Evolutionary conservation across 2,888 invertebrate genomes (phyloP).

Genomic region (Drosophila mimetica): DNA sequence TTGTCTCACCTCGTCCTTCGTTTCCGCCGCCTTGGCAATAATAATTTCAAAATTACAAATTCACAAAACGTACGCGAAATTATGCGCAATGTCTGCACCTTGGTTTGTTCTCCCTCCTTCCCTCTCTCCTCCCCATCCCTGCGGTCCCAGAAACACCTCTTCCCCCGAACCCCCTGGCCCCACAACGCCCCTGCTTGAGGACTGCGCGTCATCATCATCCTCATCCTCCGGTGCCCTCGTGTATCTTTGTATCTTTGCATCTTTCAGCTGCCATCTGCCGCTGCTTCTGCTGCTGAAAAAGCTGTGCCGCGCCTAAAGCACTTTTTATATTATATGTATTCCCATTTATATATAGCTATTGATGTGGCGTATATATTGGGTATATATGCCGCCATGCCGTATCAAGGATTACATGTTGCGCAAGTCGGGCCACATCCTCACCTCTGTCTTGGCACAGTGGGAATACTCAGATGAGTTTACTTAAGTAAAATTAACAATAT

Average conservation of each 20-base stretch:
- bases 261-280: constrained; percentile 75
- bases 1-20: constrained; percentile 39
- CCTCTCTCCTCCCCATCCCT: too few relatives aligned
- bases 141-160: constrained; percentile 2
- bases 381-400: constrained; percentile 52
- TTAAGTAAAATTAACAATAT: not conserved
- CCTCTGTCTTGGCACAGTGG: constrained; percentile 50
- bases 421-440: constrained; percentile 41
- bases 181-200: constrained; percentile 25
- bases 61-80: constrained; percentile 82
- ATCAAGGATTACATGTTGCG: constrained; percentile 61
- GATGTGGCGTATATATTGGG: constrained; percentile 29
- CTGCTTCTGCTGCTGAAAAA: constrained; percentile 51
- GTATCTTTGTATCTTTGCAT: constrained; percentile 50
- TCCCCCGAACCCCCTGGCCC: constrained; percentile 4
- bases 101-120: constrained; percentile 25
- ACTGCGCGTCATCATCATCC: constrained; percentile 32
- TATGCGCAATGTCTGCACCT: constrained; percentile 75
- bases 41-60: constrained; percentile 80
- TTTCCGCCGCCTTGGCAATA: constrained; percentile 56
- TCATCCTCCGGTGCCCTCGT: constrained; percentile 26
- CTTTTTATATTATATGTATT: constrained; percentile 53
- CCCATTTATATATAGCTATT: constrained; percentile 30
- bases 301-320: constrained; percentile 75
- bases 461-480: not conserved